phyloP scores from a whole-genome alignment of 1,140 invertebrate species.

The Stratiolaelaps scimitus region DNA sequence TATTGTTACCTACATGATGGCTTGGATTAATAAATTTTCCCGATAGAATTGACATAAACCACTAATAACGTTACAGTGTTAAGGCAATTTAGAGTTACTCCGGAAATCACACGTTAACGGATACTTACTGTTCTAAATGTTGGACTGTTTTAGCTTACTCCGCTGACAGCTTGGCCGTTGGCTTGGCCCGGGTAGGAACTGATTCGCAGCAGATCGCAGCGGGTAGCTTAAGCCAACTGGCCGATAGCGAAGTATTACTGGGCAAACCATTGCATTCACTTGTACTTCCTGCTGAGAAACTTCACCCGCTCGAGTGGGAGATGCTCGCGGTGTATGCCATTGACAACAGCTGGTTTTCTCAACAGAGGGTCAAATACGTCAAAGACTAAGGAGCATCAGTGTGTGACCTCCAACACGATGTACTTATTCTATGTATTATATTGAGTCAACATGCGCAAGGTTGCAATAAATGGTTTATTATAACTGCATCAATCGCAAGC shows the following conservation, averaged over 20 bases:
- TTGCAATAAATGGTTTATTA: too few relatives aligned
- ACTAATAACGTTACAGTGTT: slow-evolving; percentile 29
- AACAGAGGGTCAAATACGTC: slow-evolving; percentile 20
- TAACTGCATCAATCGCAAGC: too few relatives aligned
- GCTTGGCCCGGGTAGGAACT: slow-evolving; percentile 75
- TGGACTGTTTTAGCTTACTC: slow-evolving; percentile 44
- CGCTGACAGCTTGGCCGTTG: slow-evolving; percentile 56
- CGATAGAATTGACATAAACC: slow-evolving; percentile 28
- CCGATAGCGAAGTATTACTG: slow-evolving; percentile 52
- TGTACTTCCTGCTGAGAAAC: slow-evolving; percentile 61
- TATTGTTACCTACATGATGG: too few relatives aligned
- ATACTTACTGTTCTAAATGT: slow-evolving; percentile 1
- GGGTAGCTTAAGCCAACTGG: slow-evolving; percentile 60
- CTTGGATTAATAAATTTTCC: slow-evolving; percentile 30
- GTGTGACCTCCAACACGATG: too few relatives aligned
- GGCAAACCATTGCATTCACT: slow-evolving; percentile 85
- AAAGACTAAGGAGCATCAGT: background rate
- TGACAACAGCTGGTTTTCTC: slow-evolving; percentile 32
- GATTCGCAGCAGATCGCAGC: slow-evolving; percentile 64
- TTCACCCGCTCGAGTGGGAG: slow-evolving; percentile 84
- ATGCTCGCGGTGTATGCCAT: slow-evolving; percentile 51
- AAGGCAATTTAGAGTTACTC: slow-evolving; percentile 35
- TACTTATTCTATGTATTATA: too few relatives aligned
- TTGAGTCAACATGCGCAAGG: too few relatives aligned
- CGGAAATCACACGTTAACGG: slow-evolving; percentile 31